Evolutionary conservation across 1,140 invertebrate genomes (phyloP), one percentile per base, ranked within the genome.

Genomic region (Drosophila kepulauana): DNA sequence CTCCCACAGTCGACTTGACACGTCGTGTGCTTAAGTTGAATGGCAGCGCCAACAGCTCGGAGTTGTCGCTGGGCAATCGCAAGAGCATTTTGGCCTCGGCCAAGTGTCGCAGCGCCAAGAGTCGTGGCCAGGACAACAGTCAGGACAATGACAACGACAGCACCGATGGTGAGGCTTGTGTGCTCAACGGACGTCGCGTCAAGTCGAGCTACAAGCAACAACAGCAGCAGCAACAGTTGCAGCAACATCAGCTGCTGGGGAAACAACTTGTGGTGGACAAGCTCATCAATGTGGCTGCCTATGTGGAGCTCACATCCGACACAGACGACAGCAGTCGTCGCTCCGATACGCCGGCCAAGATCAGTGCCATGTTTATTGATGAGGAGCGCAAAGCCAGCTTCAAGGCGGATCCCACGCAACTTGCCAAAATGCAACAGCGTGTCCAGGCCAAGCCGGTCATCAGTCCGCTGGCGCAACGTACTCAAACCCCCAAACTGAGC

Each of bases 11-110:
- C 33, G 94, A 94, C 91, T 93, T 93, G 75, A 94, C 93, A 56
- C 94, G 93, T 64, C 93, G 95, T 76, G 94, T 97, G 63, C 93
- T 97, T 20, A 97, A 97, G 92, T 66, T 78, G 15, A 80, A 75
- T 33, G 56, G 59, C 5, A 1, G 20, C 13, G 33, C n/a, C 43
- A 58, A 35, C 10, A 43, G 69, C 16, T 30, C 61, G 94, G 96
- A 75, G 16, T 72, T 95, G 97, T 91, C 52, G 2, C 66, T 78
- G 11, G 96, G 96, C 3, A 97, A 97, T 91, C 94, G 97, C 15
- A 96, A 97, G 90, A 98, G 97, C 92, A 97, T 98, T 58, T 93
- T 98, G 28, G 96, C 96, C n/a, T 97, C 96, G 49, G 96, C 97
- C 2, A 96, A 96, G 92, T 97, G 96, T 89, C 94, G 97, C 81